Evolutionary conservation across 2,797 vertebrate genomes (phyloP).

Genomic region (Phrynocephalus forsythii): DNA sequence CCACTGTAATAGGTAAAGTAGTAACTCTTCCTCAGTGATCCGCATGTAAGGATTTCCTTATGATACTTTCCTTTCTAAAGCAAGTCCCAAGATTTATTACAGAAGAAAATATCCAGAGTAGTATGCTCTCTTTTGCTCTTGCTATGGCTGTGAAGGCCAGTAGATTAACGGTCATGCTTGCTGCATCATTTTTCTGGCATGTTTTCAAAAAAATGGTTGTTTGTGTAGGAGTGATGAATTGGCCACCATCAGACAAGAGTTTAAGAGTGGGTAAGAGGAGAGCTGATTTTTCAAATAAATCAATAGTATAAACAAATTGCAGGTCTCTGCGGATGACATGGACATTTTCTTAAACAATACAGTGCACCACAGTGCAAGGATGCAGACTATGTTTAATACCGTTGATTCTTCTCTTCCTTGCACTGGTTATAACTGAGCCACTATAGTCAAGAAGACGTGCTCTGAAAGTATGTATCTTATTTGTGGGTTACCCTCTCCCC

Average conservation of each 20-base stretch:
- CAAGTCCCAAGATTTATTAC: neutral
- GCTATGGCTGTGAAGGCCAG: neutral
- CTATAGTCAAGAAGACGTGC: too few relatives aligned
- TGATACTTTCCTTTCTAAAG: neutral
- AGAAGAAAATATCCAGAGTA: neutral
- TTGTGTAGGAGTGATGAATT: neutral
- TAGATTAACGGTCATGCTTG: neutral
- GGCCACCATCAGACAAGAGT: neutral
- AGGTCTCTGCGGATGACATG: neutral
- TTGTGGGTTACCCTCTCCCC: neutral
- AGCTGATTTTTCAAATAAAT: neutral
- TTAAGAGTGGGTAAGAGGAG: neutral
- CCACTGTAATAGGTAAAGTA: neutral
- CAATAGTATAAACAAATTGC: neutral
- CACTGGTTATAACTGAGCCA: neutral
- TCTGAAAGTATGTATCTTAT: neutral
- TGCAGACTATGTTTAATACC: neutral
- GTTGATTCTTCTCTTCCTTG: neutral
- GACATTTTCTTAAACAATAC: slow-evolving; percentile 1
- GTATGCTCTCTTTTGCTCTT: neutral
- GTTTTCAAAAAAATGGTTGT: neutral
- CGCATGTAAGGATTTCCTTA: neutral
- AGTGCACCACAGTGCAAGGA: neutral
- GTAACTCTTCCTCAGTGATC: neutral
- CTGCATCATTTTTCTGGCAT: neutral